Evolutionary conservation across 2,888 invertebrate genomes (phyloP).

Genomic region (Xanthorhoe designata): DNA sequence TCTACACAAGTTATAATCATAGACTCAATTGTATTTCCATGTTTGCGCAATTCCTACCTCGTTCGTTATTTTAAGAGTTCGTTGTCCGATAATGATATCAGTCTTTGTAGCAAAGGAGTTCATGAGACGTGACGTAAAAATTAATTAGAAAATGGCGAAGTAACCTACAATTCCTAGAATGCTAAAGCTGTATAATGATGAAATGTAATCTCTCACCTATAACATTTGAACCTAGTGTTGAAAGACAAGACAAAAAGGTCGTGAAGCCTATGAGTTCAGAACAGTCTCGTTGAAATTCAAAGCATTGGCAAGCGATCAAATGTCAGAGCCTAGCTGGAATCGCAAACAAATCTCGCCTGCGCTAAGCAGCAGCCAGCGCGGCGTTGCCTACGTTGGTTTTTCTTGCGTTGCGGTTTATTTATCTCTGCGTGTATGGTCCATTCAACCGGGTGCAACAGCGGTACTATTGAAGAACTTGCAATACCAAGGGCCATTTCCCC

Average conservation of each 20-base stretch:
- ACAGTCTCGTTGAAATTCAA: constrained; percentile 41
- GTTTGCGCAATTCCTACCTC: constrained; percentile 60
- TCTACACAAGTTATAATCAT: constrained; percentile 5
- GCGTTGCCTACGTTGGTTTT: constrained; percentile 58
- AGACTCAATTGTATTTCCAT: constrained; percentile 32
- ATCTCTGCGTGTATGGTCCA: constrained; percentile 59
- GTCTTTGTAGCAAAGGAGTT: constrained; percentile 66
- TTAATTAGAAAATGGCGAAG: constrained; percentile 64
- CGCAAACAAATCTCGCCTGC: constrained; percentile 53
- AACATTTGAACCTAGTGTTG: constrained; percentile 27
- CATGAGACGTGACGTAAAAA: constrained; percentile 57
- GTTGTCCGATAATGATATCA: constrained; percentile 77
- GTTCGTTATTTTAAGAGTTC: constrained; percentile 57
- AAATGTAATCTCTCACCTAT: constrained; percentile 14
- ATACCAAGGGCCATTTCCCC: constrained; percentile 1
- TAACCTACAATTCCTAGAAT: constrained; percentile 22
- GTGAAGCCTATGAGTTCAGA: constrained; percentile 17
- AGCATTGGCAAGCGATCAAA: constrained; percentile 58
- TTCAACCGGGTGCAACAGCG: constrained; percentile 54
- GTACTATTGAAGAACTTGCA: constrained; percentile 7
- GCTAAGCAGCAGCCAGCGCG: constrained; percentile 36
- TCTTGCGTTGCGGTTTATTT: constrained; percentile 68
- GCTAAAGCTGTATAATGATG: constrained; percentile 8
- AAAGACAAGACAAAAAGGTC: constrained; percentile 30
- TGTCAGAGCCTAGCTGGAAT: constrained; percentile 52